Percentiles rank a stretch among this genome's conserved stretches.
Conservation (phyloP, 2,888 invertebrate genomes). For the Aethes cnicana region DNA sequence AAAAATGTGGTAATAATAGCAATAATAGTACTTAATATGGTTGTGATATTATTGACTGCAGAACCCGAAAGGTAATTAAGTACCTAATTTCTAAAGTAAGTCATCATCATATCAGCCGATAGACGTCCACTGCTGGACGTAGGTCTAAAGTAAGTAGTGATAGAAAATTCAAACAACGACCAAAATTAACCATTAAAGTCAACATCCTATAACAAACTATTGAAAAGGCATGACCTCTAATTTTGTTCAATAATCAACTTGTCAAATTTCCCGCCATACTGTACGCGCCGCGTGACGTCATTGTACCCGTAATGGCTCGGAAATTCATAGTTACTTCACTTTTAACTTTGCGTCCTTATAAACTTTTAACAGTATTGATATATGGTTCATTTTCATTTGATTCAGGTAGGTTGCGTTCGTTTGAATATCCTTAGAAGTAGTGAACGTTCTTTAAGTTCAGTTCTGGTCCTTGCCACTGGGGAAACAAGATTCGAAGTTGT, state of each 20-base stretch:
- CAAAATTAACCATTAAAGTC: neutral
- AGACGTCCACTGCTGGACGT: too few species aligned
- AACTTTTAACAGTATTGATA: constrained; percentile 29
- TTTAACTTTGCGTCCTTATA: constrained; percentile 34
- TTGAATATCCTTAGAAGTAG: constrained; percentile 6
- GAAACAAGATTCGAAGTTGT: neutral
- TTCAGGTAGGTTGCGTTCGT: neutral
- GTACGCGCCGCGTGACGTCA: constrained; percentile 67
- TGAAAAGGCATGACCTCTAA: constrained; percentile 20
- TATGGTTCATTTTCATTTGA: constrained; percentile 40
- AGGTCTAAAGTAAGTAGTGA: too few species aligned
- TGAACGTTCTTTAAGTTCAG: neutral
- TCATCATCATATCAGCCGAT: too few species aligned
- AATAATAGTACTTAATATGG: too few species aligned
- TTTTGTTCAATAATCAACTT: constrained; percentile 56
- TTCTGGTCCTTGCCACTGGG: neutral
- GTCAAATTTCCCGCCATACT: constrained; percentile 70
- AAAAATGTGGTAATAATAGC: too few species aligned
- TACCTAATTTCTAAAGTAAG: too few species aligned
- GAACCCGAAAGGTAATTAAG: too few species aligned
- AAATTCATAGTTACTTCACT: constrained; percentile 70
- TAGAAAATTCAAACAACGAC: neutral
- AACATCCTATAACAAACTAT: neutral
- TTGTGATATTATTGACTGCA: too few species aligned
- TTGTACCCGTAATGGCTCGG: constrained; percentile 71